Conservation (phyloP, 2,797 vertebrate genomes). For the Danio choprae region DNA sequence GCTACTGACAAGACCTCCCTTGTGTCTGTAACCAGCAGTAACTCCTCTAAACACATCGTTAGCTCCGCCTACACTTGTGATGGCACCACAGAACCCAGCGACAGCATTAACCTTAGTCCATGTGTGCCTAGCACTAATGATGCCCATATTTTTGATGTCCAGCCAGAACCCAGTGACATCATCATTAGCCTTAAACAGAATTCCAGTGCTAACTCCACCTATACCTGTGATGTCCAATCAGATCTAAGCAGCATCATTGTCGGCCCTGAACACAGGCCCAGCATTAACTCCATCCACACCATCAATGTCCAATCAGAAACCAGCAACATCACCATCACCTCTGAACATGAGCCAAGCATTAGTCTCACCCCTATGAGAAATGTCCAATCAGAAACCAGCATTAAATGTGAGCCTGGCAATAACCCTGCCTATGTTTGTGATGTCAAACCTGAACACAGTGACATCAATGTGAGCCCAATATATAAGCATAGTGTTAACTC, state of each 20-base stretch:
- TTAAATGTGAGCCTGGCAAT: background rate
- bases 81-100: slow-evolving; percentile 12
- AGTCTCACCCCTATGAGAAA: background rate
- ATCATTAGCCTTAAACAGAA: background rate
- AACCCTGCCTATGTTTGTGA: slow-evolving; percentile 3
- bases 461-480: background rate
- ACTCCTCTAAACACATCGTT: background rate
- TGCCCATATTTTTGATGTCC: background rate
- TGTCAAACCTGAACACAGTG: background rate
- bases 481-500: background rate
- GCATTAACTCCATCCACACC: background rate
- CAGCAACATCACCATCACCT: background rate
- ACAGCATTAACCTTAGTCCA: background rate
- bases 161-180: slow-evolving; percentile 2
- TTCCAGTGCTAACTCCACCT: background rate
- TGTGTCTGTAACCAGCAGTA: slow-evolving; percentile 8
- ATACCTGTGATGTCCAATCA: slow-evolving; percentile 1
- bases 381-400: background rate
- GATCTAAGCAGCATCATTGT: slow-evolving; percentile 37
- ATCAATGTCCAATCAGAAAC: background rate
- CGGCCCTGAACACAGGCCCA: background rate
- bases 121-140: background rate
- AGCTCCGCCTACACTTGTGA: slow-evolving; percentile 7
- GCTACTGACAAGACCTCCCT: background rate
- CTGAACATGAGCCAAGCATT: background rate